Percentiles rank a stretch among this genome's conserved stretches.
These are phyloP conservation scores for Glossosoma conforme DNA, from an alignment of 1,140 invertebrate species.

Conservation along the genomic window DNA sequence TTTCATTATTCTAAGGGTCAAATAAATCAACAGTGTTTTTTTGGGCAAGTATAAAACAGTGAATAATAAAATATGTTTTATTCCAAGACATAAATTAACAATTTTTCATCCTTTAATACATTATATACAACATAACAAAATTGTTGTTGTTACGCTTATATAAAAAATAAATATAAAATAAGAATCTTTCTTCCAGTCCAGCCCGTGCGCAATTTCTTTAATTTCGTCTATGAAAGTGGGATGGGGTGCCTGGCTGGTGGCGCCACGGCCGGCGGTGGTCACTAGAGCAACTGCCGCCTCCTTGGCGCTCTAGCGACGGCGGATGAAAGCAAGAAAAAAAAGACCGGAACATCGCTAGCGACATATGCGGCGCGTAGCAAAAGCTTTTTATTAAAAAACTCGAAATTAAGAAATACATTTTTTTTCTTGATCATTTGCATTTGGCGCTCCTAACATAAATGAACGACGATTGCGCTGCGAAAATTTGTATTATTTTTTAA, in stretches of 20 bases:
- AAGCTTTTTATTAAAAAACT: slow-evolving; percentile 2
- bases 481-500: too few species aligned
- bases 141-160: too few species aligned
- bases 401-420: neutral
- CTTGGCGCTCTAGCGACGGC: slow-evolving; percentile 9
- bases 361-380: slow-evolving; percentile 7
- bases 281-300: slow-evolving; percentile 10
- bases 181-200: slow-evolving; percentile 26
- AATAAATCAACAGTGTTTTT: too few species aligned
- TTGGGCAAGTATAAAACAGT: too few species aligned
- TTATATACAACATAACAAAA: neutral
- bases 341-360: slow-evolving; percentile 9
- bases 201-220: slow-evolving; percentile 29
- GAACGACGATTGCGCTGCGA: too few species aligned
- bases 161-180: slow-evolving; percentile 5
- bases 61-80: too few species aligned
- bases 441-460: too few species aligned
- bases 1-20: too few species aligned
- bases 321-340: slow-evolving; percentile 5
- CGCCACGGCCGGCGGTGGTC: slow-evolving; percentile 13
- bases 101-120: too few species aligned
- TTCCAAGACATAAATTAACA: too few species aligned
- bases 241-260: slow-evolving; percentile 16
- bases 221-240: slow-evolving; percentile 9
- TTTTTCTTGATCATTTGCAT: neutral